Base-by-base conservation (phyloP, 2,113 vertebrate genomes). In the Sterna hirundo region DNA sequence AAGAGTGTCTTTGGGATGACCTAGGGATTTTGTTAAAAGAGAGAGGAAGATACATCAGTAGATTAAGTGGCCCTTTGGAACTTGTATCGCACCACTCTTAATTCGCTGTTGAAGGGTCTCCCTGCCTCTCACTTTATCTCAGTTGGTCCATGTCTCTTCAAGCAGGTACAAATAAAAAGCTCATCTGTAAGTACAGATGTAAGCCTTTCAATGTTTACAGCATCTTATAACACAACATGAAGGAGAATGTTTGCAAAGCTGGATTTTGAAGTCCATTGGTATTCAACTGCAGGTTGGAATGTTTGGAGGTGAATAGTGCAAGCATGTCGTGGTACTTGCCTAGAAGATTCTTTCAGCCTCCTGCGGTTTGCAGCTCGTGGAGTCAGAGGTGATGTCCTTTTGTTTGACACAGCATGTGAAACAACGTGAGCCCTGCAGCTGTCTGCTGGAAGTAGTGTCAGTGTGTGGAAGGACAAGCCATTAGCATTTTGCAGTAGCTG, bases 321-420 rank as follows among this genome's bases (percentile, higher is more conserved):
- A 55, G 42, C 21, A 3, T 11, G 27, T 38, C 5, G 0, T 38
- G 38, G 19, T 32, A 42, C 29, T 71, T 32, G 44, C 13, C 17
- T 20, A 29, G 47, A 42, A 66, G 36, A n/a, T 57, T 77, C 10
- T 66, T 93, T 57, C 78, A 62, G 36, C 54, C 16, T 72, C 12
- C 64, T 40, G 34, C 0, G 0, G 18, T 71, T 66, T 79, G 32
- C 44, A 30, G 22, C 57, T 57, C 1, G 0, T 44, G n/a, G 52
- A 83, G 52, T 71, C n/a, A n/a, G 74, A 64, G 51, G 47, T 79
- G 30, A 57, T 3, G 5, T 70, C 44, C 51, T 90, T 57, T 16
- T 70, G 27, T 65, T 80, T 34, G 70, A 46, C 13, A 42, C 10
- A 20, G 22, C 5, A 2, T 6, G 16, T 38, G 3, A 49, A 49